Base-by-base conservation (phyloP, 2,888 invertebrate genomes). In the Harpalus rubripes region DNA sequence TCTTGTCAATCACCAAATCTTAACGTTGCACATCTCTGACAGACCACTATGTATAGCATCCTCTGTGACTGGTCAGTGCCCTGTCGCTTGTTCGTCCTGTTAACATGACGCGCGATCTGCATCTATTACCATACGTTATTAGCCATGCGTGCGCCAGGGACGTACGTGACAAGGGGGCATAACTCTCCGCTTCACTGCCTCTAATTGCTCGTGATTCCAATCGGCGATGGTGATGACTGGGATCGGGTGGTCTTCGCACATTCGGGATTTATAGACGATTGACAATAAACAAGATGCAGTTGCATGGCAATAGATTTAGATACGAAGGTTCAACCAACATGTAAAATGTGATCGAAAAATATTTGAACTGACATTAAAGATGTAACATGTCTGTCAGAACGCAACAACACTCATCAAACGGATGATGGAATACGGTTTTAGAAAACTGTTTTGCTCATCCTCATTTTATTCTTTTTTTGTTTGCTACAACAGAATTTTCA, bases 71-170 rank as follows among this genome's bases (percentile, higher is more conserved):
- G 82, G 82, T 82, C 82, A 82, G 82, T 82, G 82, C 72, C 82
- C 82, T 16, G 12, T 18, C 56, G 63, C 52, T 68, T 56, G 32
- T 59, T 58, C 26, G 39, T 16, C 16, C 72, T 82, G 82, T 82
- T 82, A 82, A 82, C 82, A 82, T 82, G 82, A 82, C 74, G 82
- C 74, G 56, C 82, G 82, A 82, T 82, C 82, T 82, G 82, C 82
- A 82, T 82, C 82, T 82, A 82, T 82, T 82, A 82, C 72, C 82
- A 82, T 82, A 82, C 68, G 63, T 82, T 82, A 82, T 82, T 82
- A 82, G 59, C 72, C 58, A 26, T 59, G 80, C 61, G 61, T 58
- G 41, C 80, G 41, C 80, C 80, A 80, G 26, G 41, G 80, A 61
- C 82, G 74, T 82, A 56, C 82, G 82, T 82, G 82, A 82, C 82